Evolutionary conservation across 2,113 vertebrate genomes (phyloP).

Genomic region (Zootoca vivipara): DNA sequence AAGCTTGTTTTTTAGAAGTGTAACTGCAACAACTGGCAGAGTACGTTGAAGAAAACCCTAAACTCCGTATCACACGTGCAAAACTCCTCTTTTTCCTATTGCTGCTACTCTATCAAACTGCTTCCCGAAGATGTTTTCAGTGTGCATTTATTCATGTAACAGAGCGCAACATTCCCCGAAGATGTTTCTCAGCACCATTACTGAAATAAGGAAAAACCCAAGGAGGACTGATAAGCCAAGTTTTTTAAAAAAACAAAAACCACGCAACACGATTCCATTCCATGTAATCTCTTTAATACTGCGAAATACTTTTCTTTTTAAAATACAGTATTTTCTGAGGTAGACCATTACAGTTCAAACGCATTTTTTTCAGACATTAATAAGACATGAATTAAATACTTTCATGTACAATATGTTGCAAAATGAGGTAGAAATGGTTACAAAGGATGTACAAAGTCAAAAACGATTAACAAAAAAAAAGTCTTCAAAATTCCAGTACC

Average conservation of each 20-base stretch:
- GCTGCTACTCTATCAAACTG: neutral
- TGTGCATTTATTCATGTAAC: neutral
- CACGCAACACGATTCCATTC: slow-evolving; percentile 32
- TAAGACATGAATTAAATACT: slow-evolving; percentile 98
- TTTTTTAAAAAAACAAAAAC: slow-evolving; percentile 26
- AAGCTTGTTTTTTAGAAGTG: neutral
- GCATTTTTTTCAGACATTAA: slow-evolving; percentile 88
- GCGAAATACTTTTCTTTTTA: slow-evolving; percentile 94
- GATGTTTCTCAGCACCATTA: neutral
- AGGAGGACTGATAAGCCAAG: too few species aligned
- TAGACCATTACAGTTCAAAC: slow-evolving; percentile 96
- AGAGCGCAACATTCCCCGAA: neutral
- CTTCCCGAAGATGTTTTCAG: neutral
- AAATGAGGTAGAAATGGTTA: slow-evolving; percentile 99
- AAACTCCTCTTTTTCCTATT: neutral
- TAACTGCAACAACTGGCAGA: neutral
- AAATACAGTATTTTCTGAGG: slow-evolving; percentile 99
- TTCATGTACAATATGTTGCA: slow-evolving; percentile 96
- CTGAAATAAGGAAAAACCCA: neutral
- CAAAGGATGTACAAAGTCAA: slow-evolving; percentile 89
- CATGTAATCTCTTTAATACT: slow-evolving; percentile 96
- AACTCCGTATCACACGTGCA: neutral
- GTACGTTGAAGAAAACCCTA: neutral
- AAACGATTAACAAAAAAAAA: slow-evolving; percentile 75
- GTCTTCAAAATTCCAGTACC: slow-evolving; percentile 73